A percentile compares a stretch with the other conserved stretches of the same genome.
Conservation (phyloP, 2,888 invertebrate genomes). For the Callosobruchus maculatus region DNA sequence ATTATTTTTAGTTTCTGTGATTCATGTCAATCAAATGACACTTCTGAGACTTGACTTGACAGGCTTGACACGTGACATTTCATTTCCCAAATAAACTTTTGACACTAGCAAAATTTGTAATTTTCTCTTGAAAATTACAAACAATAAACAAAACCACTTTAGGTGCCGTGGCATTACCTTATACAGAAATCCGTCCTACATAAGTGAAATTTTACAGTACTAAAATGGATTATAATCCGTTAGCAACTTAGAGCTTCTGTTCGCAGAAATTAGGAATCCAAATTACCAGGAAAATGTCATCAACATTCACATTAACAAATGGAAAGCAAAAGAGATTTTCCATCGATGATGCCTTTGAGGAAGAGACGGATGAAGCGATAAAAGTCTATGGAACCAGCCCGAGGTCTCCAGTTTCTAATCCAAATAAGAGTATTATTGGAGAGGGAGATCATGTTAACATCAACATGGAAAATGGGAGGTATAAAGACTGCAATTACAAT, state of each 20-base stretch:
- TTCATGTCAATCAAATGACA: neutral
- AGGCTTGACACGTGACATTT: neutral
- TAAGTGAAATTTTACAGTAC: neutral
- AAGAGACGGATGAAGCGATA: constrained; percentile 78
- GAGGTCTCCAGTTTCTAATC: constrained; percentile 56
- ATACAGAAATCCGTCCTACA: neutral
- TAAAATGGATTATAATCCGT: neutral
- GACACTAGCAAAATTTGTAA: neutral
- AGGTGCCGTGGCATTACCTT: neutral
- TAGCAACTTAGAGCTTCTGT: neutral
- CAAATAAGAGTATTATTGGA: constrained; percentile 55
- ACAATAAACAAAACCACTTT: constrained; percentile 2
- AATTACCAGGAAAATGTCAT: neutral
- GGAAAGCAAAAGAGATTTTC: constrained; percentile 62
- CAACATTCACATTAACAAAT: constrained; percentile 22
- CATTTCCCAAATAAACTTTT: neutral
- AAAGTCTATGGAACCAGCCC: constrained; percentile 77
- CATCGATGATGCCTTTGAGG: constrained; percentile 82
- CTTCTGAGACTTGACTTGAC: neutral
- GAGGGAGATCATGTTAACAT: constrained; percentile 51
- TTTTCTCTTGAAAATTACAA: neutral
- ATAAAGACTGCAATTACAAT: constrained; percentile 8
- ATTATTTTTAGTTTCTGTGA: too few species aligned
- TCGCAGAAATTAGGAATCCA: neutral
- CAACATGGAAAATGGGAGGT: constrained; percentile 39